Conservation (phyloP, 2,113 vertebrate genomes). For the Athene noctua region DNA sequence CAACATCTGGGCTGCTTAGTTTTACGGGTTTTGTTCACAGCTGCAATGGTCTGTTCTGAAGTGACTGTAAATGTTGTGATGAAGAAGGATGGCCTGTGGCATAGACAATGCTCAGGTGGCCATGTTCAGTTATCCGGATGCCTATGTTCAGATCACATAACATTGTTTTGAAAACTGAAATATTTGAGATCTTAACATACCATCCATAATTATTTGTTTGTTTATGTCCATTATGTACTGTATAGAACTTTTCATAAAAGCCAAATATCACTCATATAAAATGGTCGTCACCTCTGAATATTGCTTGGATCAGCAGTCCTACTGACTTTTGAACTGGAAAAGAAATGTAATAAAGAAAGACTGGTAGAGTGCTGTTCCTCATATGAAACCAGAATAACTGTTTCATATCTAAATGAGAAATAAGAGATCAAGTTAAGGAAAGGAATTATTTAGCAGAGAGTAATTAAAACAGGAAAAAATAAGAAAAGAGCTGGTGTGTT, state of each 20-base stretch:
- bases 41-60: neutral
- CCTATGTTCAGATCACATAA: neutral
- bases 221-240: neutral
- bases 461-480: neutral
- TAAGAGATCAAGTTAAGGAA: neutral
- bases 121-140: fast-evolving
- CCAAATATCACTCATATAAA: neutral
- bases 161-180: neutral
- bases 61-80: neutral
- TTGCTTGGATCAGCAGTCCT: neutral
- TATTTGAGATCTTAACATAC: neutral
- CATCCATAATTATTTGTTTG: neutral
- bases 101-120: neutral
- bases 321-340: neutral
- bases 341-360: neutral
- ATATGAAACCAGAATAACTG: neutral
- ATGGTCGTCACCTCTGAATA: neutral
- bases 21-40: neutral
- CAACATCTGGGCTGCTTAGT: neutral
- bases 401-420: neutral
- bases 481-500: neutral
- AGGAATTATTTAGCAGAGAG: neutral
- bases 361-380: neutral
- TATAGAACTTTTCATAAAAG: neutral
- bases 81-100: neutral